phyloP scores from a whole-genome alignment of 2,797 vertebrate genomes.

The Gymnothorax reevesii region DNA sequence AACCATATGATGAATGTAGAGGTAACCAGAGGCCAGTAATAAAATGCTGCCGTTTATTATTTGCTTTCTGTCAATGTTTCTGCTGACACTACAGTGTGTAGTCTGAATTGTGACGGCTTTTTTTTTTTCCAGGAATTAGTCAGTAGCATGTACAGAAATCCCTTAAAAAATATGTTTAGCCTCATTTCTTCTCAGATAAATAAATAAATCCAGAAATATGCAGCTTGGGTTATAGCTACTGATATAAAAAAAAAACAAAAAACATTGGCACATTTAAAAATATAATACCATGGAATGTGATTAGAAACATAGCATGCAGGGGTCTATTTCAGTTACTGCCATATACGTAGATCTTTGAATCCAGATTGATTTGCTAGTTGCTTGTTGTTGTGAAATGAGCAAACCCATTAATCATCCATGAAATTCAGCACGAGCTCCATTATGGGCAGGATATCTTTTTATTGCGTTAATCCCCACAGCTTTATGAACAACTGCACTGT shows the following conservation, averaged over 20 bases:
- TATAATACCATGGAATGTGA: background rate
- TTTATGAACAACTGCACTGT: background rate
- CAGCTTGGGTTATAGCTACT: background rate
- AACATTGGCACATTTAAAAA: background rate
- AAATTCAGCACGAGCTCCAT: background rate
- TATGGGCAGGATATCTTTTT: background rate
- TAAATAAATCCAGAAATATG: background rate
- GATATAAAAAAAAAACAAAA: background rate
- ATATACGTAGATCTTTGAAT: background rate
- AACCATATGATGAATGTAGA: constrained; percentile 1
- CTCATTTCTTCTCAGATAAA: background rate
- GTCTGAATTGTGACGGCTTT: background rate
- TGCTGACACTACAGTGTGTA: background rate
- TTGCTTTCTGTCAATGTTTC: background rate
- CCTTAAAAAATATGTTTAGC: background rate
- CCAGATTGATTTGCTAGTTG: background rate
- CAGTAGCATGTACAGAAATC: background rate
- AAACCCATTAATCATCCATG: background rate
- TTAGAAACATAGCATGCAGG: background rate
- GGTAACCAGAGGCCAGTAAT: background rate
- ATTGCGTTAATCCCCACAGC: background rate
- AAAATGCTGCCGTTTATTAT: background rate
- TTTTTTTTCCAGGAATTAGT: background rate
- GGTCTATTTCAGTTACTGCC: background rate
- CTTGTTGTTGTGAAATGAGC: background rate